phyloP scores from a whole-genome alignment of 2,888 invertebrate genomes.

The Dolomedes plantarius region DNA sequence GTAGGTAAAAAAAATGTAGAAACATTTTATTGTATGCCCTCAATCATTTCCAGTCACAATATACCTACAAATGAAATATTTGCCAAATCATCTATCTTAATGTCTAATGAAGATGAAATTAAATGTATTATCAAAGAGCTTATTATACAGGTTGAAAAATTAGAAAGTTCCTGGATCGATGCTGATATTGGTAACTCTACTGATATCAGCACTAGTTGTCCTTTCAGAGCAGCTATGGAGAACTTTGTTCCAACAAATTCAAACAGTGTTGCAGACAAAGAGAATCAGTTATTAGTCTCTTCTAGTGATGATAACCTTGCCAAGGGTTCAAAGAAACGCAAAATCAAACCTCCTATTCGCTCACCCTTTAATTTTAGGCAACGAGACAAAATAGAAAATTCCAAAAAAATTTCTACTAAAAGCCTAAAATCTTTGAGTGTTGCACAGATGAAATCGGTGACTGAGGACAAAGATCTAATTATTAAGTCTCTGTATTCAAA shows the following conservation, averaged over 20 bases:
- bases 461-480: neutral
- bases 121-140: neutral
- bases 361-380: constrained; percentile 34
- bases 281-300: neutral
- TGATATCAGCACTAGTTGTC: no score
- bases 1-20: neutral
- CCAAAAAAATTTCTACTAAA: neutral
- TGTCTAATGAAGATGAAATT: neutral
- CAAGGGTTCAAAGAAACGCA: constrained; percentile 39
- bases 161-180: no score
- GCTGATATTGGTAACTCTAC: no score
- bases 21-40: no score
- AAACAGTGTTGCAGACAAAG: neutral
- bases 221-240: neutral
- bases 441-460: neutral
- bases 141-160: neutral
- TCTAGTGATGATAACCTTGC: neutral
- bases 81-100: no score
- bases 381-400: constrained; percentile 8
- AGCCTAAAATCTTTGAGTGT: neutral
- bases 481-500: neutral
- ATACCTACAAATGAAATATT: no score
- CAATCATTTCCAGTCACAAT: no score
- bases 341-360: constrained; percentile 34
- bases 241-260: neutral